Conservation (phyloP, 2,113 vertebrate genomes). For the Eidolon helvum region DNA sequence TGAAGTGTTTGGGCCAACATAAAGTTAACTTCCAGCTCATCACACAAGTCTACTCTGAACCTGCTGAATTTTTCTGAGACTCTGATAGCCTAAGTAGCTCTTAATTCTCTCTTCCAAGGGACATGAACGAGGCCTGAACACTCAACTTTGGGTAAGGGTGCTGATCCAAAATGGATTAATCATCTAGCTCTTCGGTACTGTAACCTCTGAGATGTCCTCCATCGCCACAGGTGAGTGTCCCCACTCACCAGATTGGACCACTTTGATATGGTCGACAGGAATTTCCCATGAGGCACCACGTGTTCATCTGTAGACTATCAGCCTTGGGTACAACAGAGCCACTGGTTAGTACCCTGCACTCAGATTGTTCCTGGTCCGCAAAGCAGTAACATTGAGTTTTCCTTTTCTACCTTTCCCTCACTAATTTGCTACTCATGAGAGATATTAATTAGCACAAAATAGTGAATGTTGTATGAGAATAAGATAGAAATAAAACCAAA, state of each 20-base stretch:
- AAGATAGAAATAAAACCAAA: not conserved
- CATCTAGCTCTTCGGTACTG: not conserved
- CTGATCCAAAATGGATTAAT: not conserved
- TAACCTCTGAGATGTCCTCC: not conserved
- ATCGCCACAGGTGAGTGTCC: not conserved
- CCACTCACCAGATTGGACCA: not conserved
- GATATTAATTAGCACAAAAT: not conserved
- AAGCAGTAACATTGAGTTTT: not conserved
- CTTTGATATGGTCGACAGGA: not conserved
- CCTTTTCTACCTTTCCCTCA: not conserved
- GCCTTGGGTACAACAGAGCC: not conserved
- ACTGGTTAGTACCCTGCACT: not conserved
- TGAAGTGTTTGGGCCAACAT: not conserved
- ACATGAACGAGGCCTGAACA: not conserved
- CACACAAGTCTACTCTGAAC: not conserved
- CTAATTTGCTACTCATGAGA: not conserved
- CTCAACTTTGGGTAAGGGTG: not conserved
- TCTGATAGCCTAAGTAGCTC: not conserved
- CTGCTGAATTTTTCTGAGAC: not conserved
- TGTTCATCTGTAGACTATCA: not conserved
- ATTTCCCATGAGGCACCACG: not conserved
- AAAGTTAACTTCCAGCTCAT: not conserved
- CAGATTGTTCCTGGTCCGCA: not conserved
- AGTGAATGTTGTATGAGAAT: not conserved
- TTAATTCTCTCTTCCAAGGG: not conserved